Percentiles rank a stretch among this genome's conserved stretches.
phyloP scores from a whole-genome alignment of 2,797 vertebrate genomes.

The Neosalanx taihuensis region DNA sequence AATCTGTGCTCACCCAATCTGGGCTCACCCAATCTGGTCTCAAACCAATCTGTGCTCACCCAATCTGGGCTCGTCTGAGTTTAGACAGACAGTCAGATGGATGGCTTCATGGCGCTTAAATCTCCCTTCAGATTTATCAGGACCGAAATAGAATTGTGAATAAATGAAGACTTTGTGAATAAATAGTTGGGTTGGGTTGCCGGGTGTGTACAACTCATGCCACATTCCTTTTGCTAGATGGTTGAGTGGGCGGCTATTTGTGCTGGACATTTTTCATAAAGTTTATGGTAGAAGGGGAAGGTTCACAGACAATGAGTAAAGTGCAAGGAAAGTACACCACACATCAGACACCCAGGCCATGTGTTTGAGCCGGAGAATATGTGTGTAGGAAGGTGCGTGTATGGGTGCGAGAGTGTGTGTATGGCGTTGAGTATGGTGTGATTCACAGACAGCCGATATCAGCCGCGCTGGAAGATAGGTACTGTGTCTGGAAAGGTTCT shows the following conservation, averaged over 20 bases:
- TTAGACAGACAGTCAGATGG: slow-evolving; percentile 58
- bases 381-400: too few relatives aligned
- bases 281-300: too few relatives aligned
- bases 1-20: slow-evolving; percentile 38
- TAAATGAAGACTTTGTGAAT: too few relatives aligned
- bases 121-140: slow-evolving; percentile 59
- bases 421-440: background rate
- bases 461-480: slow-evolving; percentile 13
- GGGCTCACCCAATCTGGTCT: too few relatives aligned
- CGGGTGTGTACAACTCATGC: too few relatives aligned
- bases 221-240: too few relatives aligned
- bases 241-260: too few relatives aligned
- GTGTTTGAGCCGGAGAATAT: background rate
- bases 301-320: too few relatives aligned
- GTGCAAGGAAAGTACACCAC: too few relatives aligned
- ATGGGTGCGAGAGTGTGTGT: slow-evolving; percentile 10
- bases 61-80: slow-evolving; percentile 43
- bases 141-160: slow-evolving; percentile 58
- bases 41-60: slow-evolving; percentile 44
- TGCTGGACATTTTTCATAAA: too few relatives aligned
- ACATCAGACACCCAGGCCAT: slow-evolving; percentile 3
- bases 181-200: too few relatives aligned
- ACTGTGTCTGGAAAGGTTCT: background rate
- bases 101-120: slow-evolving; percentile 46
- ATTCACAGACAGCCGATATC: slow-evolving; percentile 5